Evolutionary conservation across 2,888 invertebrate genomes (phyloP), one percentile per base, ranked within the genome.

Genomic region (Seira sanloemensis): DNA sequence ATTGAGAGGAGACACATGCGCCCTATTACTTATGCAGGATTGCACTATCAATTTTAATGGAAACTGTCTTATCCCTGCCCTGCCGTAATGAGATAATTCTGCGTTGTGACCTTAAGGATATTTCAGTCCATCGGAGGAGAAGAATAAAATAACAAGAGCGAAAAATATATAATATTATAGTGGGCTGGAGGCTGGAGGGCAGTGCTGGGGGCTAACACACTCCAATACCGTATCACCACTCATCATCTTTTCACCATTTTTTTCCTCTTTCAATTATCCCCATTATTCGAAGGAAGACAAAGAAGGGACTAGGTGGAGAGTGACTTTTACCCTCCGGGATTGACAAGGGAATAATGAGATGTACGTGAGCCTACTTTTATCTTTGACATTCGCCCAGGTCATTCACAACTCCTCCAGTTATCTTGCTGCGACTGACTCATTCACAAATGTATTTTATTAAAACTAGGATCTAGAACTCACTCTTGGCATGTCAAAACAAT

Each of bases 141-240:
- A 37, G 12, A 37, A 12, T 37, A 37, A 37, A 37, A n/a, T n/a
- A n/a, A 37, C 37, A 37, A 37, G 37, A 37, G 37, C 37, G 12
- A 37, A 37, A 37, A 37, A 37, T 37, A 37, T 37, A 37, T n/a
- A n/a, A n/a, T n/a, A n/a, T n/a, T n/a, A n/a, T n/a, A 77, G 68
- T 54, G 66, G 66, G 58, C 66, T 46, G n/a, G 37, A 37, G 4
- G 12, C 37, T 37, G 37, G 12, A n/a, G n/a, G 37, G 37, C 37
- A 12, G 12, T 37, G 37, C 37, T 37, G 12, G 5, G 12, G 37
- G 37, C 5, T 12, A 37, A 37, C 50, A 76, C 76, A 76, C 76
- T 76, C 67, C 26, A 25, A 58, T 54, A 67, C 67, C 19, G 23
- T 62, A 69, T 78, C 68, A 12, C 69, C 78, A 69, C 78, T 78